Conservation (phyloP, 1,140 invertebrate genomes). For the Drosophila kanapiae region DNA sequence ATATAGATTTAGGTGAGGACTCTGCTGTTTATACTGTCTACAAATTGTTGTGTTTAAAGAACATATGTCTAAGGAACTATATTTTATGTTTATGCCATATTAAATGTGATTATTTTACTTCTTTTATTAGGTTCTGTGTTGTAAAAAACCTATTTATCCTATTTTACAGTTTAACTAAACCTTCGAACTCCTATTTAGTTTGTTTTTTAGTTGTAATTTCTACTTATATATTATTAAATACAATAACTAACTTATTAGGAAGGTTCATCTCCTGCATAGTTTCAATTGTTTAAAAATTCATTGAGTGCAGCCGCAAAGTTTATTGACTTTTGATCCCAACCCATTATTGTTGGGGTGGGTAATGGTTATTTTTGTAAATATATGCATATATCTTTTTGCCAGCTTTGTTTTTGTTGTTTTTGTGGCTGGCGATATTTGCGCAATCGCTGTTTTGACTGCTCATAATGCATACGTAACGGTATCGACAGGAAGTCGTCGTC, state of each 20-base stretch:
- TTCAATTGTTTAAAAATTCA: slow-evolving; percentile 34
- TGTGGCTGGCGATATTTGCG: slow-evolving; percentile 42
- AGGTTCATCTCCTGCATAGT: background rate
- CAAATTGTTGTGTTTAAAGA: too few species aligned
- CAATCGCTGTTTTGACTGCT: slow-evolving; percentile 53
- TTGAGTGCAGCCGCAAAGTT: slow-evolving; percentile 63
- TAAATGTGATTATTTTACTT: too few species aligned
- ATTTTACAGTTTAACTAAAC: too few species aligned
- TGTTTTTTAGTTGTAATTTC: too few species aligned
- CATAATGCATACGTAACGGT: slow-evolving; percentile 75
- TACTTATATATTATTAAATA: background rate
- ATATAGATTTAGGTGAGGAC: too few species aligned
- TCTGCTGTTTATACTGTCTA: too few species aligned
- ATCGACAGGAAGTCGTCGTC: slow-evolving; percentile 69
- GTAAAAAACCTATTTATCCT: too few species aligned
- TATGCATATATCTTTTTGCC: background rate
- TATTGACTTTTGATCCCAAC: slow-evolving; percentile 84
- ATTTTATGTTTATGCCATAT: too few species aligned
- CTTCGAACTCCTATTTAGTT: too few species aligned
- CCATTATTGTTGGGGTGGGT: slow-evolving; percentile 83
- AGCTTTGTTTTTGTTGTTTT: slow-evolving; percentile 14
- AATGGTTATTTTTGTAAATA: slow-evolving; percentile 58
- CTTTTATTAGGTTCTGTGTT: too few species aligned
- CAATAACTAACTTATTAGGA: background rate
- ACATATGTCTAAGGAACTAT: too few species aligned